Evolutionary conservation across 1,140 invertebrate species (phyloP).

Genomic region (Tetramorium parvispinum): DNA sequence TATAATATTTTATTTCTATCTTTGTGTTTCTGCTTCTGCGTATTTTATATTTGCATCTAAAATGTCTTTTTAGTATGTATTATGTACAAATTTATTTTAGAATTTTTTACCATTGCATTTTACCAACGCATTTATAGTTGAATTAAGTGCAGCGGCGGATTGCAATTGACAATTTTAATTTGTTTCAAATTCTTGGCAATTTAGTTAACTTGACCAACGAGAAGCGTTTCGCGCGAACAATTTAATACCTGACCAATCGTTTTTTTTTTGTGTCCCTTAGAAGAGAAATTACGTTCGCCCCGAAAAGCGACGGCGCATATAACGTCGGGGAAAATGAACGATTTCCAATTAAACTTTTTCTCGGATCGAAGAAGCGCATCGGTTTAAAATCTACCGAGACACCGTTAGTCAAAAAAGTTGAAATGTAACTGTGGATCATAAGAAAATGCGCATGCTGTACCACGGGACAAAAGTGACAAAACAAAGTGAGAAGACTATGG

Average conservation of each 20-base stretch:
- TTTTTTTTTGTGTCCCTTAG: neutral
- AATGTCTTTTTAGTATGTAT: neutral
- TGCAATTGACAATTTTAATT: conserved; percentile 19
- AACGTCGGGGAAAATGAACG: conserved; percentile 25
- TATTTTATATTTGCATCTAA: neutral
- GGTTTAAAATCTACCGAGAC: conserved; percentile 48
- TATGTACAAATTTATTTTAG: neutral
- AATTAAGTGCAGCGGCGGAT: neutral
- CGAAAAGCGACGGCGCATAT: conserved; percentile 23
- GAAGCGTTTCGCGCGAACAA: neutral
- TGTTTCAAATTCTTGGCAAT: neutral
- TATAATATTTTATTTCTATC: neutral
- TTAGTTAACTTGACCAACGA: neutral
- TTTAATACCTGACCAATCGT: conserved; percentile 9
- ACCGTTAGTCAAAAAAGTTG: conserved; percentile 45
- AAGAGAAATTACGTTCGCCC: conserved; percentile 29
- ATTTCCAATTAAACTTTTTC: conserved; percentile 58
- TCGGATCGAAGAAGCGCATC: conserved; percentile 34
- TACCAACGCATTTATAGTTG: neutral
- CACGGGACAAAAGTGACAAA: conserved; percentile 40
- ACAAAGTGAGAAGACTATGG: conserved; percentile 42
- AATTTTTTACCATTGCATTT: neutral
- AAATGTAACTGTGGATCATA: conserved; percentile 40
- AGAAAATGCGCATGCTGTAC: conserved; percentile 30
- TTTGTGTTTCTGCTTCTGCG: neutral